Percentiles rank a stretch among this genome's conserved stretches.
These are phyloP conservation scores for Kryphioiulus occultus DNA, from an alignment of 2,888 invertebrate genomes.

Conservation along the genomic window DNA sequence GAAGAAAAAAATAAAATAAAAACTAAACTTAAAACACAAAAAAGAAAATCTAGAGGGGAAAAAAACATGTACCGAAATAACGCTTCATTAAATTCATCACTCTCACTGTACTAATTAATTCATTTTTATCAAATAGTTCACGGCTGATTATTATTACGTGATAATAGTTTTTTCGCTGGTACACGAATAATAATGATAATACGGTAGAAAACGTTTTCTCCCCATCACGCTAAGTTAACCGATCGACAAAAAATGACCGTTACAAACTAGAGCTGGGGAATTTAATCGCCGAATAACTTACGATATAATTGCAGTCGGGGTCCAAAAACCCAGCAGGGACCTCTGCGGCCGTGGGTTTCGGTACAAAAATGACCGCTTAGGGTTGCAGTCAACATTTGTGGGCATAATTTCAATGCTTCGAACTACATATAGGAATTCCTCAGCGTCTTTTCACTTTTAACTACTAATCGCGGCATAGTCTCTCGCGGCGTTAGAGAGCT, in stretches of 20 bases:
- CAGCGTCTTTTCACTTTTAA: background rate
- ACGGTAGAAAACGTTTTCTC: background rate
- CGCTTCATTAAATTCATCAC: background rate
- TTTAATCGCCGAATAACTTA: background rate
- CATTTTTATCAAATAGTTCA: conserved; percentile 15
- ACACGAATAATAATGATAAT: background rate
- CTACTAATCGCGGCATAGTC: background rate
- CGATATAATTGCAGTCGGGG: background rate
- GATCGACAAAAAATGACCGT: background rate
- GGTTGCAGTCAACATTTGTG: too few species aligned
- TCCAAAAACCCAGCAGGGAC: background rate
- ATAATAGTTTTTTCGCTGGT: background rate
- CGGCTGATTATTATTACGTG: conserved; percentile 1
- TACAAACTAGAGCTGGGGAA: background rate
- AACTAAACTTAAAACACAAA: too few species aligned
- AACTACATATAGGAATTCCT: background rate
- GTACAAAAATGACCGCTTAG: background rate
- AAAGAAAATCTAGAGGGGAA: background rate
- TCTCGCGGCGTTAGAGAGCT: too few species aligned
- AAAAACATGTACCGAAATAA: background rate
- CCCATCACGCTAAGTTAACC: background rate
- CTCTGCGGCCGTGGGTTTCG: background rate
- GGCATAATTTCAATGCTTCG: too few species aligned
- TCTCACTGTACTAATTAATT: background rate
- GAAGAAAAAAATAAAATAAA: background rate